Conservation (phyloP, 2,113 vertebrate genomes). For the Entosphenus tridentatus region DNA sequence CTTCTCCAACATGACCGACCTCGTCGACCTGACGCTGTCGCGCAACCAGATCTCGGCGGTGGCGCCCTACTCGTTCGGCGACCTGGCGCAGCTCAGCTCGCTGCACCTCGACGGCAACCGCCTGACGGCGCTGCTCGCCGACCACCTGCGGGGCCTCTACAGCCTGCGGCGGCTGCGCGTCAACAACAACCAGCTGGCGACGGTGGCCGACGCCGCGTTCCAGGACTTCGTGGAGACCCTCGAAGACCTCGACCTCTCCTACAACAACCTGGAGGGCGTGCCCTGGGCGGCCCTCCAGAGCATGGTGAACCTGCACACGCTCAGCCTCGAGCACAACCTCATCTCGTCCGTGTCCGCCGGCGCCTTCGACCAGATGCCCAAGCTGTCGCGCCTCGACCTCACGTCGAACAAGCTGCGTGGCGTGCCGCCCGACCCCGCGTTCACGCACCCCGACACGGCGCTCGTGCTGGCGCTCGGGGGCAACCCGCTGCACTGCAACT, state of each 20-base stretch:
- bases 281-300: conserved; percentile 35
- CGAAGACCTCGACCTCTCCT: conserved; percentile 41
- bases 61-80: conserved; percentile 29
- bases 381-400: conserved; percentile 43
- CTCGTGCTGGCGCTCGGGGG: conserved; percentile 62
- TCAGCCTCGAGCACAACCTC: conserved; percentile 44
- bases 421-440: conserved; percentile 40
- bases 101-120: conserved; percentile 42
- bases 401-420: conserved; percentile 50
- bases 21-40: conserved; percentile 42
- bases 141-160: conserved; percentile 36
- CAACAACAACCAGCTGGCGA: conserved; percentile 42
- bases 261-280: conserved; percentile 36
- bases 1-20: conserved; percentile 48
- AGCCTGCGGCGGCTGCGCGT: conserved; percentile 43
- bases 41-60: conserved; percentile 48
- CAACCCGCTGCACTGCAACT: conserved; percentile 71
- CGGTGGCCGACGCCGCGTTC: conserved; percentile 33
- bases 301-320: conserved; percentile 35
- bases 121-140: conserved; percentile 29
- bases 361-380: conserved; percentile 44
- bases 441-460: conserved; percentile 47
- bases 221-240: conserved; percentile 42
- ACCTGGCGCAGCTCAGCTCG: conserved; percentile 38
- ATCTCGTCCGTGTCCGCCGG: conserved; percentile 40